Evolutionary conservation across 2,888 invertebrate genomes (phyloP).

Genomic region (Lasioglossum villosulum): DNA sequence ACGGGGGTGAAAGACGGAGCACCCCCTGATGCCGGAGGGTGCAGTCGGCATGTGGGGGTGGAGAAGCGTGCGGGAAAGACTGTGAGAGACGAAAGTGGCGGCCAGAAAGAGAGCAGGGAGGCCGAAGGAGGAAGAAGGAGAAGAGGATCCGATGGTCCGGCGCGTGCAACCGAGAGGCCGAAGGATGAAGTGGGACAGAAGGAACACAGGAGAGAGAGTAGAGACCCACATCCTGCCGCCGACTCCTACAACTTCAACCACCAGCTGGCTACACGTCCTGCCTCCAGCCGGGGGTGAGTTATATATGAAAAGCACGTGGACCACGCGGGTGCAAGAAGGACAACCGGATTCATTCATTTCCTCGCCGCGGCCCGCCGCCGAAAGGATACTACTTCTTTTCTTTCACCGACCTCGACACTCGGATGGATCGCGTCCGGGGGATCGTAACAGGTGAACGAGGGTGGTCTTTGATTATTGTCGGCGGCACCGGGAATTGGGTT

Average conservation of each 20-base stretch:
- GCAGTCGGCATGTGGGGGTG: conserved; percentile 65
- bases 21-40: conserved; percentile 64
- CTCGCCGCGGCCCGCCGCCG: conserved; percentile 70
- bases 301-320: conserved; percentile 80
- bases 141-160: conserved; percentile 47
- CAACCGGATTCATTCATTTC: conserved; percentile 80
- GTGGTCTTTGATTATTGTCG: neutral
- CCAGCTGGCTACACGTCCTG: conserved; percentile 80
- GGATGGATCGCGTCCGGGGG: neutral
- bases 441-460: conserved; percentile 18
- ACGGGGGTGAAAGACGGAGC: conserved; percentile 76
- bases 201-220: conserved; percentile 72
- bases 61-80: conserved; percentile 56
- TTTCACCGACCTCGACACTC: conserved; percentile 39
- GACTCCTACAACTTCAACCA: conserved; percentile 82
- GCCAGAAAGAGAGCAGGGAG: conserved; percentile 50
- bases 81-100: conserved; percentile 36
- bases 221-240: conserved; percentile 80
- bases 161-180: conserved; percentile 63
- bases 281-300: conserved; percentile 68
- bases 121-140: conserved; percentile 66
- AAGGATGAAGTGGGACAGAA: conserved; percentile 70
- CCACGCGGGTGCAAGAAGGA: conserved; percentile 80
- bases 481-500: neutral
- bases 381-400: conserved; percentile 59